Evolutionary conservation across 2,113 vertebrate genomes (phyloP).

Genomic region (Pollachius pollachius): DNA sequence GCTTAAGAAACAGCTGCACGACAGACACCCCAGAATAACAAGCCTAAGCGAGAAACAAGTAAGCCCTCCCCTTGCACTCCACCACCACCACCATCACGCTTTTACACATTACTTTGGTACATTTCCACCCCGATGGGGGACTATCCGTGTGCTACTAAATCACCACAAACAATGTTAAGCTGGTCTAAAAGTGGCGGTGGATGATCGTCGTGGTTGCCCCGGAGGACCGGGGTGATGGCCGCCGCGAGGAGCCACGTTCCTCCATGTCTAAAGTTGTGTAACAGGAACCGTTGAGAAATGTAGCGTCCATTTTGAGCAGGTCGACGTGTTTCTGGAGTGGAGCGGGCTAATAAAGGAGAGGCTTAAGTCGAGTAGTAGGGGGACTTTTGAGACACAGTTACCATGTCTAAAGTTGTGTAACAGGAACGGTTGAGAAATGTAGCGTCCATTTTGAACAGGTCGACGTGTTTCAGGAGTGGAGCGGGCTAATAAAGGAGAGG

Average conservation of each 20-base stretch:
- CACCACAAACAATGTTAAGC: neutral
- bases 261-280: slow-evolving; percentile 58
- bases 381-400: slow-evolving; percentile 23
- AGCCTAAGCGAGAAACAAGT: slow-evolving; percentile 87
- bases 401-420: slow-evolving; percentile 37
- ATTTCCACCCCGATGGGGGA: slow-evolving; percentile 2
- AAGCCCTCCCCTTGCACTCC: slow-evolving; percentile 46
- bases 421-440: slow-evolving; percentile 66
- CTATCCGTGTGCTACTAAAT: neutral
- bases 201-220: neutral
- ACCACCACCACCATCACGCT: neutral
- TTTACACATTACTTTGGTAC: slow-evolving; percentile 10
- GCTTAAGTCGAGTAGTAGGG: slow-evolving; percentile 32
- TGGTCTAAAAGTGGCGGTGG: neutral
- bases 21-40: slow-evolving; percentile 80
- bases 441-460: slow-evolving; percentile 97
- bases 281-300: slow-evolving; percentile 65
- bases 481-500: slow-evolving; percentile 58
- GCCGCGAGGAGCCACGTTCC: neutral
- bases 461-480: slow-evolving; percentile 86
- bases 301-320: slow-evolving; percentile 96
- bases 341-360: slow-evolving; percentile 60
- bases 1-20: slow-evolving; percentile 83
- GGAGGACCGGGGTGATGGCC: slow-evolving; percentile 1
- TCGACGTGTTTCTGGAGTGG: slow-evolving; percentile 87